A percentile compares a stretch with the other conserved stretches of the same genome.
phyloP scores from a whole-genome alignment of 2,113 vertebrate species.

The Melanerpes aurifrons region DNA sequence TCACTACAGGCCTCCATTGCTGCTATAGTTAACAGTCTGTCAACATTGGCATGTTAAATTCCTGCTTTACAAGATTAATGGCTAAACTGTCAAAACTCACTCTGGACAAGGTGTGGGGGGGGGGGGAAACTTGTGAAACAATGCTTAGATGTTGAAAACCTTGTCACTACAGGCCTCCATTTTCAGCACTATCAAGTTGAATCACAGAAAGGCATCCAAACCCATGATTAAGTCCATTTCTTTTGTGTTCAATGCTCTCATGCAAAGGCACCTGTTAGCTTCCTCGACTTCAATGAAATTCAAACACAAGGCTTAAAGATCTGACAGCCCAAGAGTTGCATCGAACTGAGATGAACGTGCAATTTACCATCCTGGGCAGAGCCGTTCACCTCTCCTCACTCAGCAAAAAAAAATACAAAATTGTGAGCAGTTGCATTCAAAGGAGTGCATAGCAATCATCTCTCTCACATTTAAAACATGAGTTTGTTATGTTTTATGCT shows the following conservation, averaged over 20 bases:
- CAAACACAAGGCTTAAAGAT: background rate
- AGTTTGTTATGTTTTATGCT: background rate
- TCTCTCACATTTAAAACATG: background rate
- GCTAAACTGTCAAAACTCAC: constrained; percentile 16
- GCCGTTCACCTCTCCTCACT: background rate
- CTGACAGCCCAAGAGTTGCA: background rate
- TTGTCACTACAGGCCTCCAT: background rate
- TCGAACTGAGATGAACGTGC: background rate
- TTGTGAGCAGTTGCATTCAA: background rate
- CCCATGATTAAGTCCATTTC: background rate
- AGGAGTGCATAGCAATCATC: background rate
- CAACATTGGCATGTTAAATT: constrained; percentile 22
- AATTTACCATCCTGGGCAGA: background rate
- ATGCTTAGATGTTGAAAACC: constrained; percentile 6
- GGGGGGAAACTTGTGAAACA: background rate
- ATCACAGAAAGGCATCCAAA: background rate
- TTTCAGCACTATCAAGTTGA: background rate
- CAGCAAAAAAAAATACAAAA: background rate
- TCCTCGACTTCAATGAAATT: background rate
- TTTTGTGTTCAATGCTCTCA: background rate
- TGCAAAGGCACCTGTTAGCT: background rate
- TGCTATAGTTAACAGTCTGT: constrained; percentile 33
- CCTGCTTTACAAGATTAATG: constrained; percentile 35
- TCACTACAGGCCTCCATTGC: background rate
- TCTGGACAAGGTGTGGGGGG: background rate